Percentiles rank a stretch among this genome's conserved stretches.
Evolutionary conservation across 2,888 invertebrate genomes (phyloP).

Genomic region (Scrobipalpa atriplicella): DNA sequence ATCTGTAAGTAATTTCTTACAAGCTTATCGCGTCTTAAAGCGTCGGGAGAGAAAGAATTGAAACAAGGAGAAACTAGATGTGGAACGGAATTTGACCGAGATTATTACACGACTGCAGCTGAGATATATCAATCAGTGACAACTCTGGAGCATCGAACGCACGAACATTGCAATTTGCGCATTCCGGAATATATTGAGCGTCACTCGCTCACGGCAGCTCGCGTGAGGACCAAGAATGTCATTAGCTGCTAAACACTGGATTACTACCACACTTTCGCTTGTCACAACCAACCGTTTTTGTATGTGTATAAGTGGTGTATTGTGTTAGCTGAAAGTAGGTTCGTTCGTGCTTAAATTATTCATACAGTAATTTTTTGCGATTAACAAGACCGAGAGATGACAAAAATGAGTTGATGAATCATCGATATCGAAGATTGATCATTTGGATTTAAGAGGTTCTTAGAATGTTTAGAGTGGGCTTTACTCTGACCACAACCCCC

Average conservation of each 20-base stretch:
- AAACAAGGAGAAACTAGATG: slow-evolving; percentile 12
- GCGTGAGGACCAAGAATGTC: slow-evolving; percentile 60
- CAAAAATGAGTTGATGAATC: slow-evolving; percentile 47
- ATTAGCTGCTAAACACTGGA: slow-evolving; percentile 55
- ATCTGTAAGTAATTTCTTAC: slow-evolving; percentile 15
- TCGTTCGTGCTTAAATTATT: slow-evolving; percentile 36
- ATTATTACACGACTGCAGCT: slow-evolving; percentile 14
- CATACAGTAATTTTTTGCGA: slow-evolving; percentile 28
- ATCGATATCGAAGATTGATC: slow-evolving; percentile 47
- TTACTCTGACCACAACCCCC: not conserved
- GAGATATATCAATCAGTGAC: slow-evolving; percentile 21
- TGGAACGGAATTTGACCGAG: slow-evolving; percentile 21
- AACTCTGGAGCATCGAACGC: slow-evolving; percentile 31
- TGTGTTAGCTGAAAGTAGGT: slow-evolving; percentile 41
- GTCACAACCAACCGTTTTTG: slow-evolving; percentile 49
- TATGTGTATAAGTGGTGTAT: slow-evolving; percentile 45
- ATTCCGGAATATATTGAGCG: slow-evolving; percentile 47
- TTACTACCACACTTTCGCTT: slow-evolving; percentile 62
- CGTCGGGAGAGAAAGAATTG: not conserved
- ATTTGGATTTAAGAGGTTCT: slow-evolving; percentile 41
- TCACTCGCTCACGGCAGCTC: slow-evolving; percentile 64
- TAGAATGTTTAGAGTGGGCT: slow-evolving; percentile 39
- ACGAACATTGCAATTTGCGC: slow-evolving; percentile 36
- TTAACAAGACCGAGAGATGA: slow-evolving; percentile 17
- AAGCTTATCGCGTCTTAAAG: slow-evolving; percentile 17